Percentiles rank a stretch among this genome's conserved stretches.
phyloP scores from a whole-genome alignment of 2,888 invertebrate genomes.

The Ceratothoa steindachneri region DNA sequence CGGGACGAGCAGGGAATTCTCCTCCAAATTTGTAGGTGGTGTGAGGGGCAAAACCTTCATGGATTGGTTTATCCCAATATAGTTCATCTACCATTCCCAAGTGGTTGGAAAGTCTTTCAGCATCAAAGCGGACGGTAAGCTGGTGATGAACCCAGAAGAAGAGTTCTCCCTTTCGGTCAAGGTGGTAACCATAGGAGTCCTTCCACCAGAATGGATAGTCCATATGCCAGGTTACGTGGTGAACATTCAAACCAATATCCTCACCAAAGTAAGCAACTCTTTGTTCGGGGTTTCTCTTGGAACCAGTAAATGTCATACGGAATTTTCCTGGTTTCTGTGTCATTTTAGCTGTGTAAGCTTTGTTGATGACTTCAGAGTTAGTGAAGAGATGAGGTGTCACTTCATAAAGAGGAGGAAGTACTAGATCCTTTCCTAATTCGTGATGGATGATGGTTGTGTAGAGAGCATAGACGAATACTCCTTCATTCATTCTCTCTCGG shows the following conservation, averaged over 20 bases:
- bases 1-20: constrained; percentile 53
- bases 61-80: constrained; percentile 47
- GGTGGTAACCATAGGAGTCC: constrained; percentile 52
- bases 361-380: constrained; percentile 60
- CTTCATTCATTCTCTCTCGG: constrained; percentile 50
- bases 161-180: constrained; percentile 51
- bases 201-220: constrained; percentile 64
- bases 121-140: constrained; percentile 59
- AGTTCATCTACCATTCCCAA: constrained; percentile 48
- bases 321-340: constrained; percentile 49
- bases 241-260: constrained; percentile 65
- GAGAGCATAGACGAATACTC: constrained; percentile 54
- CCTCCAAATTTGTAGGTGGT: constrained; percentile 62
- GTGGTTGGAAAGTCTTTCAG: constrained; percentile 65
- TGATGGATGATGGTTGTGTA: constrained; percentile 60
- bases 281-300: constrained; percentile 59
- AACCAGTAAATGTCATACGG: constrained; percentile 50
- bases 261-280: constrained; percentile 66
- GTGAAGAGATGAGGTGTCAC: constrained; percentile 65
- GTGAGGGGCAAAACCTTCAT: constrained; percentile 61
- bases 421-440: constrained; percentile 54
- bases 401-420: constrained; percentile 67
- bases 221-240: constrained; percentile 62
- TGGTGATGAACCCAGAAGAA: constrained; percentile 59
- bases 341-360: constrained; percentile 52